phyloP scores from a whole-genome alignment of 2,888 invertebrate species.

The Archips xylosteana region DNA sequence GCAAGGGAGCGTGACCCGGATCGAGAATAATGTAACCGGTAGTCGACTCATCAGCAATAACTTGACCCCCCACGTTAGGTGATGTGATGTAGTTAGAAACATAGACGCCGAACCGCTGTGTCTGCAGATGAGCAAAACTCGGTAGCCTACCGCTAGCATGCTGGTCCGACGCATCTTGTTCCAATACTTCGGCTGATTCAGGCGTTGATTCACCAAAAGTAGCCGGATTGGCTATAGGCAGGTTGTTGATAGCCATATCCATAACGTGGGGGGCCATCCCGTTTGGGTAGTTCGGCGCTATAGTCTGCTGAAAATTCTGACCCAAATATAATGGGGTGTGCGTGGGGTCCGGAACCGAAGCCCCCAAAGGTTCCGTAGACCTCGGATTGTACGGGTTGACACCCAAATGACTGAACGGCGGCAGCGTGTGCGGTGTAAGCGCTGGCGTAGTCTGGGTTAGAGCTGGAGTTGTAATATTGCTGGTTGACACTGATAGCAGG shows the following conservation, averaged over 20 bases:
- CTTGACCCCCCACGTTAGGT: constrained; percentile 93
- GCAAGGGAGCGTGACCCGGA: constrained; percentile 71
- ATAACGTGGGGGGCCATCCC: constrained; percentile 94
- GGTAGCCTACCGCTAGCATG: constrained; percentile 84
- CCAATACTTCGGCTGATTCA: constrained; percentile 79
- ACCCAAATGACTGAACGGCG: constrained; percentile 86
- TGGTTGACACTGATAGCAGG: constrained; percentile 93
- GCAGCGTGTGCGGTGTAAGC: constrained; percentile 85
- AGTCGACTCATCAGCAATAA: constrained; percentile 82
- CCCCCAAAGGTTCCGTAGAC: constrained; percentile 86
- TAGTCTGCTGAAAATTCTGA: constrained; percentile 86
- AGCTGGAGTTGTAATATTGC: constrained; percentile 86
- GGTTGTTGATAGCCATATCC: constrained; percentile 90
- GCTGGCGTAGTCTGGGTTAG: constrained; percentile 84
- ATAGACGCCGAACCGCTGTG: constrained; percentile 84
- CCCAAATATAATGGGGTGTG: constrained; percentile 86
- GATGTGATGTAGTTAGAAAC: constrained; percentile 85
- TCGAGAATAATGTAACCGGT: constrained; percentile 79
- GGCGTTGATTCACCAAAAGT: constrained; percentile 91
- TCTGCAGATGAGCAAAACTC: constrained; percentile 88
- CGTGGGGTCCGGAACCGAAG: constrained; percentile 85
- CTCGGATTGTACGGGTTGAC: constrained; percentile 86
- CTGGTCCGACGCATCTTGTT: constrained; percentile 76
- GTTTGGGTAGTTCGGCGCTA: constrained; percentile 92
- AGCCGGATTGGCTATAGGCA: constrained; percentile 90